phyloP scores from a whole-genome alignment of 2,888 invertebrate species.

The Diachrysia chrysitis region DNA sequence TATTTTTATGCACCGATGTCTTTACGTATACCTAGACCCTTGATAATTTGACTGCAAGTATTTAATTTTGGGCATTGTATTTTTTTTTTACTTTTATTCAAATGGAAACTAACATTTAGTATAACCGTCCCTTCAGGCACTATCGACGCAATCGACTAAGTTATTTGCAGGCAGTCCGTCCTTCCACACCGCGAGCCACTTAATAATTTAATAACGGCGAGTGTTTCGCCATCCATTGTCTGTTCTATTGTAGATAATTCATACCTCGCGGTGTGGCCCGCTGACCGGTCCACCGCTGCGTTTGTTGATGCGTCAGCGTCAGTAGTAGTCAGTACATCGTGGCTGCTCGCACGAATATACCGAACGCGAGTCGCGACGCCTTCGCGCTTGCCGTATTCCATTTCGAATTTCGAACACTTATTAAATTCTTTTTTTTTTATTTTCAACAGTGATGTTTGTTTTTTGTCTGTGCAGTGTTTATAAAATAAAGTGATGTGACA shows the following conservation, averaged over 20 bases:
- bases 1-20: neutral
- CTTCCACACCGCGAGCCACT: slow-evolving; percentile 66
- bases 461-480: slow-evolving; percentile 45
- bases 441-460: slow-evolving; percentile 54
- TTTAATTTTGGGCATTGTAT: neutral
- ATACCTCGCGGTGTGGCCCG: slow-evolving; percentile 70
- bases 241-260: slow-evolving; percentile 76
- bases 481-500: slow-evolving; percentile 63
- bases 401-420: slow-evolving; percentile 54
- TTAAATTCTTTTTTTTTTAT: slow-evolving; percentile 55
- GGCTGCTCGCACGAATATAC: slow-evolving; percentile 73
- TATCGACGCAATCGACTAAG: slow-evolving; percentile 44
- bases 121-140: slow-evolving; percentile 26
- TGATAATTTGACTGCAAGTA: neutral
- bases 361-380: slow-evolving; percentile 51
- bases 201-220: slow-evolving; percentile 81
- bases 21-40: neutral
- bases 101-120: neutral
- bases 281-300: slow-evolving; percentile 72
- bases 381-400: slow-evolving; percentile 64
- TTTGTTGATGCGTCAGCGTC: slow-evolving; percentile 73
- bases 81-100: neutral
- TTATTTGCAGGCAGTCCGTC: slow-evolving; percentile 50
- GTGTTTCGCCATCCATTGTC: slow-evolving; percentile 72
- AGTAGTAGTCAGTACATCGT: slow-evolving; percentile 67